These are phyloP conservation scores for Chelonoidis abingdonii DNA, from an alignment of 2,113 vertebrate species.

Conservation along the genomic window DNA sequence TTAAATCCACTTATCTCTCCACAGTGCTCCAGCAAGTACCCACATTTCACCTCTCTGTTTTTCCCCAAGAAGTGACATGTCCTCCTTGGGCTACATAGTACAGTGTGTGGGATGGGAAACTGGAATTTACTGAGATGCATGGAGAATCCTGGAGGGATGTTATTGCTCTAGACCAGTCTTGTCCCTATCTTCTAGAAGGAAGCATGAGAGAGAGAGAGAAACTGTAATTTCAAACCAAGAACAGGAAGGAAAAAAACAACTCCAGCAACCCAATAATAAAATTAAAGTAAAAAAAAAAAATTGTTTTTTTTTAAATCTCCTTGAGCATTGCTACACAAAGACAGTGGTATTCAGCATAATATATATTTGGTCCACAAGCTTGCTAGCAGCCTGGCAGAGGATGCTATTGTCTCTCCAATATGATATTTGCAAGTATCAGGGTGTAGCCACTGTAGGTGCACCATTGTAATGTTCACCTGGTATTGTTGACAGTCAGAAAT, in stretches of 20 bases:
- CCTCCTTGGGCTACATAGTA: background rate
- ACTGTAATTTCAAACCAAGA: background rate
- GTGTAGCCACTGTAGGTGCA: background rate
- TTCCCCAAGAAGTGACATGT: background rate
- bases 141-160: background rate
- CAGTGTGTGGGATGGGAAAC: background rate
- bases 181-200: background rate
- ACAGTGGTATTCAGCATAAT: accelerated
- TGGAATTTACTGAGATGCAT: background rate
- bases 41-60: background rate
- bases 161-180: background rate
- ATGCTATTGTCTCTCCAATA: background rate
- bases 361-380: background rate
- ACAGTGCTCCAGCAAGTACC: background rate
- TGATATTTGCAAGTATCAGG: background rate
- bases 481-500: background rate
- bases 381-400: background rate
- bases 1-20: background rate
- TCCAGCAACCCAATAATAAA: background rate
- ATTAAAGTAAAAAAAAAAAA: background rate
- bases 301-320: background rate
- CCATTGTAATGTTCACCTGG: background rate
- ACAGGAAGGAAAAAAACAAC: background rate
- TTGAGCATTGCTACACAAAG: background rate
- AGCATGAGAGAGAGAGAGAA: background rate